These are phyloP conservation scores for Diadema setosum DNA, from an alignment of 35 echinoderm and acorn worm genomes.

Conservation along the genomic window DNA sequence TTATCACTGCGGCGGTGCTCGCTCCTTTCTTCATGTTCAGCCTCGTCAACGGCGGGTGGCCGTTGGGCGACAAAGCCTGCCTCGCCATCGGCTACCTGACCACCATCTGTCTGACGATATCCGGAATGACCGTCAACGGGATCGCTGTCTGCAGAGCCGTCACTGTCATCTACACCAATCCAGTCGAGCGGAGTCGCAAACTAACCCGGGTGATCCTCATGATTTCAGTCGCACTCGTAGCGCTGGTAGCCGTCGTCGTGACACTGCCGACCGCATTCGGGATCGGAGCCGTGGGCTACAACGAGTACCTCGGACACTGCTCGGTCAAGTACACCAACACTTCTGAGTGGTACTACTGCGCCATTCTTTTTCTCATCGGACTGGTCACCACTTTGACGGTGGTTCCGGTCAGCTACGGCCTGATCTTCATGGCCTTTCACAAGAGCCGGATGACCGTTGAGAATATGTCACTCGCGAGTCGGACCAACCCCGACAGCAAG, in stretches of 20 bases:
- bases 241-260: not conserved
- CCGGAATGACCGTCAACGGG: conserved; percentile 28
- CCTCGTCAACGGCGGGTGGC: conserved; percentile 37
- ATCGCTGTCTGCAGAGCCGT: conserved; percentile 48
- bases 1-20: not conserved
- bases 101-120: conserved; percentile 16
- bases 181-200: not conserved
- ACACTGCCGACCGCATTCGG: conserved; percentile 12
- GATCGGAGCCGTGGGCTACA: conserved; percentile 41
- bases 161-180: conserved; percentile 39
- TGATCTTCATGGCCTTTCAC: conserved; percentile 42
- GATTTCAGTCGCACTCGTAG: not conserved
- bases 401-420: conserved; percentile 21
- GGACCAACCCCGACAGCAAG: not conserved
- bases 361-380: conserved; percentile 22
- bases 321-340: conserved; percentile 21
- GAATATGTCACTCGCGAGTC: not conserved
- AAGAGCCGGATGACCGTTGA: conserved; percentile 10
- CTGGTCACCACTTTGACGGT: conserved; percentile 16
- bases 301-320: conserved; percentile 41
- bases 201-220: not conserved
- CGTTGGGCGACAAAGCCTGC: not conserved
- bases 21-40: conserved; percentile 34
- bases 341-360: conserved; percentile 39
- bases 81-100: conserved; percentile 41